Conservation (phyloP, 2,888 invertebrate genomes). For the Folsomia candida region DNA sequence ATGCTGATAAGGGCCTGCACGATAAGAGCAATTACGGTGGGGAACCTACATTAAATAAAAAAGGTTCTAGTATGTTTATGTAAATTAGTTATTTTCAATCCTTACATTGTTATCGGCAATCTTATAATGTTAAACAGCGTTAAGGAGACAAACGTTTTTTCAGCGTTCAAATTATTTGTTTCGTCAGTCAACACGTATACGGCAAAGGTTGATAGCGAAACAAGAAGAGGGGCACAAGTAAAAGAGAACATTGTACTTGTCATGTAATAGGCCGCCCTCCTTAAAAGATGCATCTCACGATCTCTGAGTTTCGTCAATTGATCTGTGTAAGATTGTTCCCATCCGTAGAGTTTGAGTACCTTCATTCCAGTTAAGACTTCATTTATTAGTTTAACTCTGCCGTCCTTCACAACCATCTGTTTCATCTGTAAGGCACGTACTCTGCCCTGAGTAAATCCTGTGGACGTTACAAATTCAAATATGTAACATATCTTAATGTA, state of each 20-base stretch:
- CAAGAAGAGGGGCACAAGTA: no score
- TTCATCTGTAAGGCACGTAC: conserved; percentile 56
- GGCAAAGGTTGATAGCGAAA: no score
- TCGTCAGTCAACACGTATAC: conserved; percentile 70
- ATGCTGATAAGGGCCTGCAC: background rate
- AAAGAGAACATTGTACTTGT: conserved; percentile 57
- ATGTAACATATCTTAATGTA: no score
- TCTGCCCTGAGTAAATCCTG: conserved; percentile 50
- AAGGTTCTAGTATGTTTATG: background rate
- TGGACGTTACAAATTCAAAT: background rate
- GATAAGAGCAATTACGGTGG: background rate
- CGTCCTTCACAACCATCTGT: conserved; percentile 66
- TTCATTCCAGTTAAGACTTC: conserved; percentile 90
- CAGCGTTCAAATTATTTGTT: conserved; percentile 71
- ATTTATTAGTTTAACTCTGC: conserved; percentile 87
- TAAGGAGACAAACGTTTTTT: conserved; percentile 81
- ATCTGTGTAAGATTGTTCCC: conserved; percentile 40
- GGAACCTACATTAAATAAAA: background rate
- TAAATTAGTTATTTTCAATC: background rate
- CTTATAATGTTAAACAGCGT: conserved; percentile 82
- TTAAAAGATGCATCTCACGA: conserved; percentile 55
- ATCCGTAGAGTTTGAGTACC: conserved; percentile 61
- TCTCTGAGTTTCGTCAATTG: conserved; percentile 52
- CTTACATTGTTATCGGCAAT: conserved; percentile 64
- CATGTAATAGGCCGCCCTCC: conserved; percentile 55